phyloP scores from a whole-genome alignment of 2,888 invertebrate species.

The Charanyca ferruginea region DNA sequence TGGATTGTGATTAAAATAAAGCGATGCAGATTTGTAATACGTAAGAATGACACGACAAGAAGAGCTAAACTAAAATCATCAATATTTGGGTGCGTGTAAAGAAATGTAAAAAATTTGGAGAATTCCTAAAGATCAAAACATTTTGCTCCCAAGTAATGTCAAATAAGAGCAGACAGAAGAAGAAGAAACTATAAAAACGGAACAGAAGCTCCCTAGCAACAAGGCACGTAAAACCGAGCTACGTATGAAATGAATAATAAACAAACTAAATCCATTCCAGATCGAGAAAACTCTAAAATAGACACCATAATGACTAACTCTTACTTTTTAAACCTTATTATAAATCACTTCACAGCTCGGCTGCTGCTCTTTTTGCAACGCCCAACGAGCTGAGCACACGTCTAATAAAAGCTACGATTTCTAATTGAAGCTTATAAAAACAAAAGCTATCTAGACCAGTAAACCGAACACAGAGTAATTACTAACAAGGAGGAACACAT shows the following conservation, averaged over 20 bases:
- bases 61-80: background rate
- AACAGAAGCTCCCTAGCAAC: background rate
- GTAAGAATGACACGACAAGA: background rate
- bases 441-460: conserved; percentile 50
- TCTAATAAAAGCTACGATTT: conserved; percentile 28
- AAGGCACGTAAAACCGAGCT: background rate
- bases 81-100: background rate
- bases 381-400: conserved; percentile 25
- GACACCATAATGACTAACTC: conserved; percentile 44
- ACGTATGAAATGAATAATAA: background rate
- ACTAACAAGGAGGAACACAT: background rate
- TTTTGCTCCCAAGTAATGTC: background rate
- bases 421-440: conserved; percentile 36
- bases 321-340: conserved; percentile 29
- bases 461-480: conserved; percentile 6
- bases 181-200: background rate
- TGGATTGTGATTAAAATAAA: background rate
- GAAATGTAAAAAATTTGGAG: background rate
- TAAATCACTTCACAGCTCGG: conserved; percentile 47
- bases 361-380: conserved; percentile 27
- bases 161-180: background rate
- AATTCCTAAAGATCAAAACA: no score
- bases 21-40: conserved; percentile 1
- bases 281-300: conserved; percentile 29
- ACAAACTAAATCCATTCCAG: conserved; percentile 5